Evolutionary conservation across 2,888 invertebrate species (phyloP), one percentile per base, ranked within the genome.

Genomic region (Criorhina ranunculi): DNA sequence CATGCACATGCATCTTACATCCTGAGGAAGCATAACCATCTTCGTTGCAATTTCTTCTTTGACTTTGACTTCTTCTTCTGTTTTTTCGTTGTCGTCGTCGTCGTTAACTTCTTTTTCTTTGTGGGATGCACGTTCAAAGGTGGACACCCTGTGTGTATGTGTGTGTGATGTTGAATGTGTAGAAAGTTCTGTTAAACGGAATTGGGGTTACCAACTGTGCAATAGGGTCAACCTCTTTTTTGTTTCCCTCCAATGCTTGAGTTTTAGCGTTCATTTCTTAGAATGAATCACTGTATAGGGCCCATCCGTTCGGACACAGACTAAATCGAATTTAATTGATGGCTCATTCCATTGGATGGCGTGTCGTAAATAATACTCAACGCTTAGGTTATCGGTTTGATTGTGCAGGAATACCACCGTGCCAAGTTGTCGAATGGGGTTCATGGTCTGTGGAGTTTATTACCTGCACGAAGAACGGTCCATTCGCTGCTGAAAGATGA

Each of bases 171-270:
- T 59, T 33, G 57, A 62, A 42, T n/a, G n/a, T 70, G 64, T 78
- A 79, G 83, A 83, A 83, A 83, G 83, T 83, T 83, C 83, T 83
- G 83, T 83, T 83, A 83, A 83, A 78, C 79, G 79, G 83, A 79
- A 83, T 83, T 57, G 73, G 83, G 78, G 60, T 67, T 82, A 77
- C 66, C 78, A 78, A 78, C 82, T 70, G 51, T 46, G 78, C 78
- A 77, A 82, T 31, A 66, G 78, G 83, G 83, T 83, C 83, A 83
- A 67, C 24, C 77, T 59, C 46, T 77, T 72, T 72, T 42, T 44
- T 53, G 33, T 55, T 4, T 40, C 57, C 12, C 72, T 35, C 31
- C 31, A 35, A 49, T 24, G 15, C 57, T 78, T 62, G 69, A 33
- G 57, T 57, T 76, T 42, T 53, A n/a, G 55, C 66, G 29, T 76